Evolutionary conservation across 2,888 invertebrate genomes (phyloP), one percentile per base, ranked within the genome.

Genomic region (Camptogramma bilineatum): DNA sequence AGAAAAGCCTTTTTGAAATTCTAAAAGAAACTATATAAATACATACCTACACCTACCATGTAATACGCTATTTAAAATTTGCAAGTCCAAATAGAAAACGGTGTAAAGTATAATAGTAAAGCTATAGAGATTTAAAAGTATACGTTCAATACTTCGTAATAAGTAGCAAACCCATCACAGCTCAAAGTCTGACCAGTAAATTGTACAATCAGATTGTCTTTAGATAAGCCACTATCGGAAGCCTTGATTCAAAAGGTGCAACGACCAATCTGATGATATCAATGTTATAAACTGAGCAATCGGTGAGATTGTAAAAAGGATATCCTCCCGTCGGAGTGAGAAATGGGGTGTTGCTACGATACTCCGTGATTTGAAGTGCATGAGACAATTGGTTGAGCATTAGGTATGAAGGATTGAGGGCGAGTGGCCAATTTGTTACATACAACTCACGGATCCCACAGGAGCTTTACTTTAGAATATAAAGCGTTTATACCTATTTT

Each of bases 271-370:
- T 73, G 76, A 76, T 81, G 73, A 77, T 62, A 74, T 74, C 73
- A 77, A 74, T 73, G 75, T 78, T 78, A 78, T 82, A 75, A 84
- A 81, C 73, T 80, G 84, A 78, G 76, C 81, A 83, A 81, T 84
- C 77, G 77, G 74, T 81, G 82, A 66, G 78, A 77, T 80, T 78
- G 77, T 87, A 84, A 88, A 83, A 76, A 85, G 88, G 88, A 88
- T 86, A 81, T 88, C 87, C 86, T 81, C 67, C 56, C 58, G 62
- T 66, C 54, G 69, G 70, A 71, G 66, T 58, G 64, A 63, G 48
- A 57, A 64, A 24, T 19, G 76, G 86, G 85, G 85, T 77, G 85
- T 85, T 84, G 84, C 83, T 75, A 81, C 73, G 84, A 66, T 72
- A 75, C 72, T 58, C 62, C 52, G 54, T 66, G 62, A 65, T 56